Evolutionary conservation across 1,140 invertebrate species (phyloP), one percentile per base, ranked within the genome.

Genomic region (Probaryconus sp.): DNA sequence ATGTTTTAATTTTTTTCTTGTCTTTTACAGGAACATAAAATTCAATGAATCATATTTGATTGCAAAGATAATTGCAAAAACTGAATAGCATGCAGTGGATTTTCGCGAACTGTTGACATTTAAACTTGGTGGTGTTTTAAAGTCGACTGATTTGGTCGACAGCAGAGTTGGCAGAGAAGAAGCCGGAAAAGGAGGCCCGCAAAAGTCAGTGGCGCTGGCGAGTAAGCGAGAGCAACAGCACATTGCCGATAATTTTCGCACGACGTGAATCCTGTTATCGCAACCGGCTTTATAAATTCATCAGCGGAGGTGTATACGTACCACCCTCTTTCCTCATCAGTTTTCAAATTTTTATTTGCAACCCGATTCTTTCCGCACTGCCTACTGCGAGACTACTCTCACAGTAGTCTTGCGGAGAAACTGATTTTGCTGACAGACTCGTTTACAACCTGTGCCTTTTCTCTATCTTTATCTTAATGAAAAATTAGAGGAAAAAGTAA

Each of bases 91-190:
- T n/a, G n/a, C n/a, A n/a, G n/a, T n/a, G n/a, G n/a, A n/a, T n/a
- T n/a, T n/a, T n/a, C n/a, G n/a, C n/a, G n/a, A n/a, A n/a, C n/a
- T n/a, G n/a, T 56, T 43, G 26, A 37, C 53, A 28, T 21, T 42
- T 31, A 6, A 14, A 56, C 63, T 67, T 42, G 38, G 26, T 24
- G 63, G 20, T 21, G 50, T 42, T 68, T 38, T 38, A 26, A 61
- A 70, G 37, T 50, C 42, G 55, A 70, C 67, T 70, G 56, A 70
- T 68, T 68, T 69, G 37, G n/a, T n/a, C n/a, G n/a, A n/a, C n/a
- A n/a, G n/a, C n/a, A n/a, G n/a, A 48, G 33, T 26, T 21, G 26
- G 28, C 43, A 60, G 35, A 60, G 53, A 67, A 18, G 47, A 31
- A 50, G 40, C 28, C 37, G 48, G 28, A 50, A 58, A 48, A 63